Percentiles rank a stretch among this genome's conserved stretches.
Conservation (phyloP, 2,797 vertebrate genomes). For the Tinamus major region DNA sequence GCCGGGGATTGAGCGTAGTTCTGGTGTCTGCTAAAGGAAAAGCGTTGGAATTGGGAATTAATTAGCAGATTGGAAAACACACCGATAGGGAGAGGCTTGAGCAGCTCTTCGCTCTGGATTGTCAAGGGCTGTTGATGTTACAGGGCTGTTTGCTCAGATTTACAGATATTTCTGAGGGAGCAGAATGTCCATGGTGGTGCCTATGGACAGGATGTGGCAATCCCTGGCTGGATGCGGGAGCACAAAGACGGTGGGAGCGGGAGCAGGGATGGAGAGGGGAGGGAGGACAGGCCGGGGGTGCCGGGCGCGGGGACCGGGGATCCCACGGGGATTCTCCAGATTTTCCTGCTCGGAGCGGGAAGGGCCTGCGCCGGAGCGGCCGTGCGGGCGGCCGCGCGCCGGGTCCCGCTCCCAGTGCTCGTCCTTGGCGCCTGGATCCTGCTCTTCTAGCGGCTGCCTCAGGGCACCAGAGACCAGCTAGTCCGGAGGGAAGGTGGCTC, state of each 20-base stretch:
- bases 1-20: background rate
- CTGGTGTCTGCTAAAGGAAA: background rate
- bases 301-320: no score
- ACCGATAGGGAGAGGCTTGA: fast-evolving
- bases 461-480: background rate
- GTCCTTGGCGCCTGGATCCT: background rate
- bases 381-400: no score
- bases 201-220: background rate
- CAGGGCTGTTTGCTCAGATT: background rate
- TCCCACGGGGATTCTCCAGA: no score
- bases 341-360: fast-evolving
- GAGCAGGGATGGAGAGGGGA: no score
- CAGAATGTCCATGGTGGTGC: background rate
- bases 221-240: background rate
- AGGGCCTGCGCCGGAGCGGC: no score
- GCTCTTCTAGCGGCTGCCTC: background rate
- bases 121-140: fast-evolving
- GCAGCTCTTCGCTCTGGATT: background rate
- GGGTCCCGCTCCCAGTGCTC: background rate
- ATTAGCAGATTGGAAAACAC: fast-evolving
- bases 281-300: background rate
- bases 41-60: background rate
- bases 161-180: background rate
- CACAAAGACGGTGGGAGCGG: background rate
- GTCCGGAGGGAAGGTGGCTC: no score